Base-by-base conservation (phyloP, 2,888 invertebrate genomes). In the Rhorus exstirpatorius region DNA sequence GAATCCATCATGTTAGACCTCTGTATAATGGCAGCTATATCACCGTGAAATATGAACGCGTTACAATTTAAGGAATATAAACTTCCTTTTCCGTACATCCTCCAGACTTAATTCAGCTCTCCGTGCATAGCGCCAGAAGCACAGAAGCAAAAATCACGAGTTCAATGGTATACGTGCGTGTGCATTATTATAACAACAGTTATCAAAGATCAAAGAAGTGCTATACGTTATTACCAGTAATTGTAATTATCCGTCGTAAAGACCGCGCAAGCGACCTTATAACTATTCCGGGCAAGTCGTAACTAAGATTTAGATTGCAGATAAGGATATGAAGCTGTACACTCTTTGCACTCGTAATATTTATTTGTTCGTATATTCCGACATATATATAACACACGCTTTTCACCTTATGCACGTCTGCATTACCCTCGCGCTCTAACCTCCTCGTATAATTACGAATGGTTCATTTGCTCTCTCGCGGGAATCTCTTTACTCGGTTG, bases 241-340 rank as follows among this genome's bases (percentile, higher is more conserved):
- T 86, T 88, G 84, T 86, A 89, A 89, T 88, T 89, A 88, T 81
- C 81, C 76, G 79, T 70, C 60, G 78, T n/a, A 41, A 49, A 38
- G 65, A 77, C 60, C 67, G 65, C 26, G 74, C 68, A 63, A 74
- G 63, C 74, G 71, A 26, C 19, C 70, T 49, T 83, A 84, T 84
- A 86, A 85, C 77, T 80, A 58, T 71, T 83, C 63, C 68, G 79
- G 79, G 80, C 79, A 83, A 86, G 83, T 86, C 86, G 76, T 88
- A 89, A 88, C 87, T 82, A 87, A 88, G 88, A 88, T 87, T 87
- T 87, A 89, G 88, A 86, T 87, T 84, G 85, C 81, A 86, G 85
- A 84, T 84, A 83, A 84, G 83, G 84, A 87, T 82, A 79, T 79
- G 84, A 81, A 67, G 80, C 46, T 79, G 67, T 80, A 35, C 74